Evolutionary conservation across 2,113 vertebrate species (phyloP).

Genomic region (Pogonocichla stellata): DNA sequence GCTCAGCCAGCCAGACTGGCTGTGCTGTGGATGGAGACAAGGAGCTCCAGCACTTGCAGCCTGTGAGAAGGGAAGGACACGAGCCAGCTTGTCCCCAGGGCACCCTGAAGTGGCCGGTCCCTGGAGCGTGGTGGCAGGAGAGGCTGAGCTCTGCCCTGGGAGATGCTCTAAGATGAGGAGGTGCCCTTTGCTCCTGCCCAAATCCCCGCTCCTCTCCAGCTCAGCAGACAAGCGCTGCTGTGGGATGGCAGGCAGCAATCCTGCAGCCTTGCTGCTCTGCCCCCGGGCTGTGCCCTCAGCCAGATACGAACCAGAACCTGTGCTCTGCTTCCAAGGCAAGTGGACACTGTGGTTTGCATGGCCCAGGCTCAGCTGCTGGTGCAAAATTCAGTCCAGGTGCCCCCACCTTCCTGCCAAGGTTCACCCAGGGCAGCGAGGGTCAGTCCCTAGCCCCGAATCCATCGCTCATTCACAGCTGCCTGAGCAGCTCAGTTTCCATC

Average conservation of each 20-base stretch:
- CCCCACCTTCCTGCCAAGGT: not conserved
- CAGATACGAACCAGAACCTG: accelerated
- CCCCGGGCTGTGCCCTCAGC: not conserved
- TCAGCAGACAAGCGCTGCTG: not conserved
- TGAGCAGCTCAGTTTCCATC: not conserved
- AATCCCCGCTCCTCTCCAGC: not conserved
- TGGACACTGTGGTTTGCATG: not conserved
- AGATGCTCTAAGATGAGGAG: not conserved
- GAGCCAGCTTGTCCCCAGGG: accelerated
- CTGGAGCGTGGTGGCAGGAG: not conserved
- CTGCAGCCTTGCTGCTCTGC: not conserved
- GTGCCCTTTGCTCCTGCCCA: not conserved
- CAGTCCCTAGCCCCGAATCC: not conserved
- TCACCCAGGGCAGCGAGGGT: not conserved
- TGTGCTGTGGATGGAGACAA: not conserved
- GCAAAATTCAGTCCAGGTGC: not conserved
- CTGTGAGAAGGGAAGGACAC: not conserved
- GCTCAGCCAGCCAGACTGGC: not conserved
- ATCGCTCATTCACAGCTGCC: not conserved
- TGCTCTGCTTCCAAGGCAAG: not conserved
- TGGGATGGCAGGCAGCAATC: not conserved
- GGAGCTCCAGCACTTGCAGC: not conserved
- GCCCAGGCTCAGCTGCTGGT: not conserved
- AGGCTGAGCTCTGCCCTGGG: not conserved
- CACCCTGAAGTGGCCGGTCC: not conserved